Base-by-base conservation (phyloP, 1,140 invertebrate genomes). In the Cherax destructor region DNA sequence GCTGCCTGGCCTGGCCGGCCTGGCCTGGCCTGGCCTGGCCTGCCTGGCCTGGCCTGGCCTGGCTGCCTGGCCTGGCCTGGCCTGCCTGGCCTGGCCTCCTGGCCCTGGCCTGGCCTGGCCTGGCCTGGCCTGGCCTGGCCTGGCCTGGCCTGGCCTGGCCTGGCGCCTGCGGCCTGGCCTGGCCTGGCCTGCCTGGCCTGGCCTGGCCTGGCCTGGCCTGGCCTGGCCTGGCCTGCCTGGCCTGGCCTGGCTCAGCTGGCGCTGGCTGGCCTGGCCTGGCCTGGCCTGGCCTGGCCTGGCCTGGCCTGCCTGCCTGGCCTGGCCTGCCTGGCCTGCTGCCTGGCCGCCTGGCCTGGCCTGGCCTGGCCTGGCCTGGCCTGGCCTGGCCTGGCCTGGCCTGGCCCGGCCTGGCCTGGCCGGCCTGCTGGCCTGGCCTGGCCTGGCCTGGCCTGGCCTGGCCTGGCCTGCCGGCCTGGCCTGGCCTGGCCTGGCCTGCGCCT, bases 71-170 rank as follows among this genome's bases (percentile, higher is more conserved):
- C 84, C 74, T 89, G 86, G 74, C 86, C 90, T 77, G 84, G 92
- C 85, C 92, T 93, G 81, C 92, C 83, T 83, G 89, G 92, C 80
- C 76, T 30, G 56, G 56, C 56, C 56, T 59, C 88, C 92, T 93
- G 92, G 93, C 56, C 93, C 93, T 93, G 93, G 93, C 93, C 93
- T 93, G 93, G 93, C 93, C 93, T 93, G 93, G 93, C 93, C 93
- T 93, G 92, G 93, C 93, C 93, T 93, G 92, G 92, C 92, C 92
- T 24, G 47, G 30, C 50, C 93, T 92, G 92, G 92, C 92, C 92
- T 93, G 92, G 92, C n/a, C n/a, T n/a, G n/a, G 92, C 83, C 85
- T 91, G 90, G 90, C 90, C 92, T 92, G 49, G 56, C 49, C 88
- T 91, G 56, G 56, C 56, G 5, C 11, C 56, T 59, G 5, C 56